Base-by-base conservation (phyloP, 92 coral and sea anemone species). In the Anthopleura xanthogrammica region DNA sequence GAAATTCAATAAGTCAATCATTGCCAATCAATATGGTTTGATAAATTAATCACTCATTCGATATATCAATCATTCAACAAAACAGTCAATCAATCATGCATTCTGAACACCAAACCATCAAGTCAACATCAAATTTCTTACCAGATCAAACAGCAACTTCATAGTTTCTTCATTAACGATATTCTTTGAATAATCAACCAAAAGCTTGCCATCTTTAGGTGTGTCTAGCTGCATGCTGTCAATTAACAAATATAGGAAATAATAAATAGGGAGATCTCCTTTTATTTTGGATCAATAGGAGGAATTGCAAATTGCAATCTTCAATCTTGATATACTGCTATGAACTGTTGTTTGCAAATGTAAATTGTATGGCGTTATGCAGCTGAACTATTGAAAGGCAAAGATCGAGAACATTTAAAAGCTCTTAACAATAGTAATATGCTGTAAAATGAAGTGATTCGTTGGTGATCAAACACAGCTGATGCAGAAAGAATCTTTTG, bases 171-270 rank as follows among this genome's bases (percentile, higher is more conserved):
- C 93, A 8, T 96, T 95, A 22, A 95, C 77, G 60, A 95, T 94
- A 78, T 95, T 95, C 87, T 95, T 95, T 36, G 98, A 95, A 80
- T 92, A 95, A 80, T 95, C 98, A 77, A 95, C 84, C 65, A 95
- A 81, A 52, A 95, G 60, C 42, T 85, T 82, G 65, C 98, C 98
- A 79, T 92, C 98, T 50, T 68, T 68, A 39, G 82, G 75, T 36
- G 91, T 85, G 41, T 90, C 85, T 75, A 92, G 48, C 65, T 85
- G 77, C 22, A 86, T 81, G 78, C 95, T 92, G 82, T 3, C 4
- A 41, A 42, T 58, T 3, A 75, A 46, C 43, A 24, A 20, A 12
- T 41, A 78, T 16, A 50, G 0, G 55, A 2, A 41, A 55, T 11
- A 55, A 24, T n/a, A 3, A 16, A n/a, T n/a, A 6, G 16, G 1